Percentiles rank a stretch among this genome's conserved stretches.
These are phyloP conservation scores for Mus musculus DNA, from an alignment of 2,113 vertebrate species.

Conservation along the genomic window GRCm39 chr3:25594501-25595000, in stretches of 20 bases:
- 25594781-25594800: no score
- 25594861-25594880: background rate
- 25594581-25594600: background rate
- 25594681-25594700: background rate
- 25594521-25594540: background rate
- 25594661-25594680: background rate
- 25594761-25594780: background rate
- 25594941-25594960: background rate
- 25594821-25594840: background rate
- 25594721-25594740: no score
- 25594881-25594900: constrained; percentile 14
- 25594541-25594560: background rate
- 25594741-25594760: background rate
- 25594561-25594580: background rate
- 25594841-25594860: background rate
- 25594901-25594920: background rate
- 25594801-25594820: background rate
- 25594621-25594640: background rate
- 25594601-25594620: background rate
- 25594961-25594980: constrained; percentile 31
- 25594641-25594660: background rate
- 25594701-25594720: background rate
- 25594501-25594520: background rate
- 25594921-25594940: background rate
- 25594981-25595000: constrained; percentile 8